Conservation (phyloP, 2,888 invertebrate genomes). For the Cataglyphis altisquamis region DNA sequence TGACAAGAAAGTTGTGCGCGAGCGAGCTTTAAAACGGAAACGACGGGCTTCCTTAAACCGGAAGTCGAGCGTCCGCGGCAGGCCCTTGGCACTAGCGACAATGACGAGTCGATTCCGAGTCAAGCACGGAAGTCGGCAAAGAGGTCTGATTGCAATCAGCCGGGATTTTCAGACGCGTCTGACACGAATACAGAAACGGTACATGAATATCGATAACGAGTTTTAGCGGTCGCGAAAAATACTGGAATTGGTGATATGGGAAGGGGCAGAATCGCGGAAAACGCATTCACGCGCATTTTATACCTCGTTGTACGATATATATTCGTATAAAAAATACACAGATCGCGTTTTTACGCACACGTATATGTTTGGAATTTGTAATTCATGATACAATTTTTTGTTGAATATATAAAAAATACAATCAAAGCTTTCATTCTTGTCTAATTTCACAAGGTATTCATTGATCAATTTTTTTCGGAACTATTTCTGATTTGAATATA, state of each 20-base stretch:
- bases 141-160: slow-evolving; percentile 84
- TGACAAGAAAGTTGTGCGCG: not conserved
- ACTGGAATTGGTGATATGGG: not conserved
- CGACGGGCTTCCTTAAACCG: slow-evolving; percentile 58
- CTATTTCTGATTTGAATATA: not conserved
- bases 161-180: slow-evolving; percentile 73
- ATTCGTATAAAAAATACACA: not conserved
- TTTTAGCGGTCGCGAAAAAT: slow-evolving; percentile 66
- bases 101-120: slow-evolving; percentile 62
- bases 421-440: not conserved
- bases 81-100: slow-evolving; percentile 21
- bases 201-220: slow-evolving; percentile 77
- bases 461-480: not conserved
- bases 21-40: slow-evolving; percentile 43
- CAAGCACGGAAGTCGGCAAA: slow-evolving; percentile 79
- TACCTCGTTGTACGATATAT: not conserved
- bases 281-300: not conserved
- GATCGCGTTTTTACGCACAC: not conserved
- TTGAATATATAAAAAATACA: not conserved
- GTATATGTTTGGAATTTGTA: not conserved
- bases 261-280: not conserved
- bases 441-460: not conserved
- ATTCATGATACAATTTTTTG: not conserved
- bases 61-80: slow-evolving; percentile 57
- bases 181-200: slow-evolving; percentile 55